These are phyloP conservation scores for Astur gentilis DNA, from an alignment of 2,113 vertebrate species.

Conservation along the genomic window DNA sequence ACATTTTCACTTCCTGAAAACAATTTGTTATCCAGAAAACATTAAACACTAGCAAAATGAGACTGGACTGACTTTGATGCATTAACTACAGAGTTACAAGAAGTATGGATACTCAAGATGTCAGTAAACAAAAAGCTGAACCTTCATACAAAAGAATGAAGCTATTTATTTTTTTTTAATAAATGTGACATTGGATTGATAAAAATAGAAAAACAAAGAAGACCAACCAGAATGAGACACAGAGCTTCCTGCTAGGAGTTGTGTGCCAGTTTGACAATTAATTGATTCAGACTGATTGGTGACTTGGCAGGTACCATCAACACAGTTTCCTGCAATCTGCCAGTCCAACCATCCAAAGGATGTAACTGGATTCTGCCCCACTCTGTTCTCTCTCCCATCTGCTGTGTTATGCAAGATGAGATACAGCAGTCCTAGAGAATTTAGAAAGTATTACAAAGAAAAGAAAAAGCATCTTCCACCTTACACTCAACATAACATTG, in stretches of 20 bases:
- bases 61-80: not conserved
- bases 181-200: not conserved
- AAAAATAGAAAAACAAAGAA: constrained; percentile 45
- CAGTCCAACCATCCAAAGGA: constrained; percentile 58
- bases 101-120: not conserved
- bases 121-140: constrained; percentile 13
- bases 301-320: constrained; percentile 66
- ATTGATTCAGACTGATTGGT: constrained; percentile 65
- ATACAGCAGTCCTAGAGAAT: constrained; percentile 41
- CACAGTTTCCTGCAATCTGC: constrained; percentile 70
- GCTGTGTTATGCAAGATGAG: constrained; percentile 65
- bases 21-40: constrained; percentile 20
- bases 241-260: constrained; percentile 42
- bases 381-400: constrained; percentile 67
- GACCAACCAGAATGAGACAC: not conserved
- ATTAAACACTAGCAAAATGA: not conserved
- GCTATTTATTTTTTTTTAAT: not conserved
- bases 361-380: constrained; percentile 55
- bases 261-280: constrained; percentile 62
- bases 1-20: constrained; percentile 28
- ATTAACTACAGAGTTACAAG: not conserved
- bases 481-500: not conserved
- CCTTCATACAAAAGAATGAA: not conserved
- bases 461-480: not conserved
- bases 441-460: not conserved